Evolutionary conservation across 1,140 invertebrate species (phyloP).

Genomic region (Sycophila sp.): DNA sequence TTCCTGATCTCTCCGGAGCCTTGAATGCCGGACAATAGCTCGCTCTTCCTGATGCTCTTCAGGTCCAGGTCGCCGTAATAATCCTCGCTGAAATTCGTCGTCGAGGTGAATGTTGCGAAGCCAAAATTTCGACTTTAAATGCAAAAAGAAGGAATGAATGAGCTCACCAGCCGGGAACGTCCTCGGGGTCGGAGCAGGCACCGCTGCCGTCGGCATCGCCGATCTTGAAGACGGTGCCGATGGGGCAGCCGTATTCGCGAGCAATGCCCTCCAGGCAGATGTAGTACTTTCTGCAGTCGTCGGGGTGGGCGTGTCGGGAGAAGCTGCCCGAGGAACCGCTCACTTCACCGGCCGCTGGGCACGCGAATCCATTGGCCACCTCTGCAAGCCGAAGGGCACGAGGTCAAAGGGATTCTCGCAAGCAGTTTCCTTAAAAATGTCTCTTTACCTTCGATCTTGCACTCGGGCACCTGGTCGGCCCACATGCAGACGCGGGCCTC

Average conservation of each 20-base stretch:
- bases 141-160: conserved; percentile 46
- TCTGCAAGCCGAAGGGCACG: conserved; percentile 69
- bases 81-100: conserved; percentile 82
- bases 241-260: conserved; percentile 93
- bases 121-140: neutral
- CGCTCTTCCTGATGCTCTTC: conserved; percentile 92
- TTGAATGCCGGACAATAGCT: conserved; percentile 82
- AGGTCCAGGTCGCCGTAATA: conserved; percentile 95
- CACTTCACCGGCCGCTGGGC: conserved; percentile 83
- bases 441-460: conserved; percentile 82
- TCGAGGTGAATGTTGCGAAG: neutral
- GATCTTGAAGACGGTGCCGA: conserved; percentile 96
- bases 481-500: conserved; percentile 94
- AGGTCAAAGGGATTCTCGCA: neutral
- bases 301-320: conserved; percentile 93
- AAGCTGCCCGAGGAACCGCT: conserved; percentile 84
- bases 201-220: conserved; percentile 87
- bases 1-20: conserved; percentile 69
- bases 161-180: conserved; percentile 95
- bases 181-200: conserved; percentile 92
- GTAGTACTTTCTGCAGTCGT: conserved; percentile 95
- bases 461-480: conserved; percentile 92
- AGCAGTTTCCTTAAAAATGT: neutral
- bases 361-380: conserved; percentile 88
- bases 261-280: conserved; percentile 90